Conservation (phyloP, 2,797 vertebrate species). For the Melanotaenia parkinsoni region DNA sequence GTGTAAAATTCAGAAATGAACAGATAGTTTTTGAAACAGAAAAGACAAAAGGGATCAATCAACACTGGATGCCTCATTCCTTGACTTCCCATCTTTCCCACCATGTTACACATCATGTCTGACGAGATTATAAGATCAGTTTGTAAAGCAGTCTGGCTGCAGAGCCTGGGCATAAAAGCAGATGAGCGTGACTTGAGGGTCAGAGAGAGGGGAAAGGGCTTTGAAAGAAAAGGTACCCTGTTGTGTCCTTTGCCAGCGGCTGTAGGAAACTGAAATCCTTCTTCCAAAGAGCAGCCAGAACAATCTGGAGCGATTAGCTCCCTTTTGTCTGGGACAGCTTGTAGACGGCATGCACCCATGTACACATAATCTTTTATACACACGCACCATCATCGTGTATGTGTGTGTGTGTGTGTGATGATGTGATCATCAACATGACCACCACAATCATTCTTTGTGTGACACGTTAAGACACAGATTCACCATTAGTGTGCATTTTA, state of each 20-base stretch:
- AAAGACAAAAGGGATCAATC: constrained; percentile 25
- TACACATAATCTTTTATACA: constrained; percentile 11
- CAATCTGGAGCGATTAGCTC: constrained; percentile 83
- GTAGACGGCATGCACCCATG: constrained; percentile 58
- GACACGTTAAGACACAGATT: not conserved
- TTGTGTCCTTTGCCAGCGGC: constrained; percentile 74
- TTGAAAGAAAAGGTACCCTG: constrained; percentile 65
- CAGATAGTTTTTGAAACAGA: not conserved
- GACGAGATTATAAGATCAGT: constrained; percentile 82
- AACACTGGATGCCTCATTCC: constrained; percentile 26
- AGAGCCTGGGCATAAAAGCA: constrained; percentile 59
- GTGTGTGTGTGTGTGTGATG: not conserved
- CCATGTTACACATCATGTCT: constrained; percentile 77
- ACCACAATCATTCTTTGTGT: not conserved
- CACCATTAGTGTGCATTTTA: too few relatives aligned
- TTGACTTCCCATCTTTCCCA: constrained; percentile 55
- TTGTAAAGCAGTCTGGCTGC: constrained; percentile 73
- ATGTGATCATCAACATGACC: too few relatives aligned
- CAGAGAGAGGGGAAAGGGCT: constrained; percentile 41
- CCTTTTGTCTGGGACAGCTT: constrained; percentile 78
- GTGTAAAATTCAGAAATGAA: not conserved
- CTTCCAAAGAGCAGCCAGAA: constrained; percentile 72
- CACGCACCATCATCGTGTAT: not conserved
- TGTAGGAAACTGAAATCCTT: constrained; percentile 68
- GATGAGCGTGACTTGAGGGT: constrained; percentile 63